Evolutionary conservation across 1,140 invertebrate genomes (phyloP), one percentile per base, ranked within the genome.

Genomic region (Mizuhopecten yessoensis): DNA sequence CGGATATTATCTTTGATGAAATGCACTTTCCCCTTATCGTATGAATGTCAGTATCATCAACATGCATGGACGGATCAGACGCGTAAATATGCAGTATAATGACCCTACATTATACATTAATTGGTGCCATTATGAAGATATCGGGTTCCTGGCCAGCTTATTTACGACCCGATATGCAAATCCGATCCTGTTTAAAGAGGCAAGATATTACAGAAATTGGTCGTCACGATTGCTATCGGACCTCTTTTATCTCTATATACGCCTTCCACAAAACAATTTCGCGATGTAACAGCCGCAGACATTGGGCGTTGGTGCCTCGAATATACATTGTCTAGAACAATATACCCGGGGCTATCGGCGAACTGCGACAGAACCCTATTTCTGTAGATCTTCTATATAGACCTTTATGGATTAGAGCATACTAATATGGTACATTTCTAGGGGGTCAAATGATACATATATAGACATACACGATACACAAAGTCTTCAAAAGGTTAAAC

Each of bases 131-230:
- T 75, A 75, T 29, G 29, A 75, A 75, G 57, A 75, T 75, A 75
- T 75, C 57, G 57, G 29, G 57, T 75, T 75, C 57, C 57, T 75
- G 57, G 23, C 23, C 57, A 1, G 23, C 29, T 75, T 75, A n/a
- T 75, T 75, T 75, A 75, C n/a, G 57, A 75, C 57, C 57, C n/a
- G 57, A 75, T 75, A 75, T 75, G 57, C 57, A 75, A 75, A 75
- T 75, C 57, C 11, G 57, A 75, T 75, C 57, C 57, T n/a, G 57
- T 29, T 29, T 75, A 29, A 75, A 75, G 42, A n/a, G 57, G 57
- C 57, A 29, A 2, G n/a, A n/a, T n/a, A 75, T 75, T 75, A 75
- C 57, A 17, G 57, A 75, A 75, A 75, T 75, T 75, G 57, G 57
- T 75, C 57, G 57, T 75, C 57, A 75, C 1, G 57, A 17, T 75